Evolutionary conservation across 2,888 invertebrate species (phyloP), one percentile per base, ranked within the genome.

Genomic region (Pecten maximus): DNA sequence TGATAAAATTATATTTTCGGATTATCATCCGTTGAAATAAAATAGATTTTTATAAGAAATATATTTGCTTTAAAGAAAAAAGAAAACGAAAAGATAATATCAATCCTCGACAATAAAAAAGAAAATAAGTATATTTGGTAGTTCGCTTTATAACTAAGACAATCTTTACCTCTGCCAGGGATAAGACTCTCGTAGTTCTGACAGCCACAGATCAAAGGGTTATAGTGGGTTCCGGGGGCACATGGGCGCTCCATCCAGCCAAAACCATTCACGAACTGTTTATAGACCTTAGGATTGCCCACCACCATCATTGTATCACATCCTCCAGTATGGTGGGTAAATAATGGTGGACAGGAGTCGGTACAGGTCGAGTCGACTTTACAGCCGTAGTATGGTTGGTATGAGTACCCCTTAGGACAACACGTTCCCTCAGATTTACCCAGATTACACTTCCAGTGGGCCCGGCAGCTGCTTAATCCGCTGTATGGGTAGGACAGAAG

Each of bases 201-300:
- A 87, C 95, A 95, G 15, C 86, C 89, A 88, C 95, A 95, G 87
- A 91, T 89, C 40, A 91, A 91, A 8, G 91, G 91, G 88, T 92
- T 94, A 91, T 91, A 95, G 3, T 90, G 87, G 0, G 95, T 94
- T 19, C 95, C 95, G 10, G 92, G 92, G 0, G 95, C 93, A 93
- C 95, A 95, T 12, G 91, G 89, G 94, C 94, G 93, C 12, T 90
- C 89, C 2, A 93, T 89, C 94, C 94, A 93, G 28, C 94, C 94
- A 39, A 90, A 91, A 3, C 95, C 94, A 0, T 90, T 87, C n/a
- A 94, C 92, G 16, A 92, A 88, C 89, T 94, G 94, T 87, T 94
- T 90, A 89, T 92, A 95, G n/a, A 89, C 74, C 0, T 89, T 86
- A 0, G 93, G 93, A 40, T 93, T 88, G 2, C 91, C 92, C 0